Conservation (phyloP, 2,797 vertebrate genomes). For the Acridotheres tristis region DNA sequence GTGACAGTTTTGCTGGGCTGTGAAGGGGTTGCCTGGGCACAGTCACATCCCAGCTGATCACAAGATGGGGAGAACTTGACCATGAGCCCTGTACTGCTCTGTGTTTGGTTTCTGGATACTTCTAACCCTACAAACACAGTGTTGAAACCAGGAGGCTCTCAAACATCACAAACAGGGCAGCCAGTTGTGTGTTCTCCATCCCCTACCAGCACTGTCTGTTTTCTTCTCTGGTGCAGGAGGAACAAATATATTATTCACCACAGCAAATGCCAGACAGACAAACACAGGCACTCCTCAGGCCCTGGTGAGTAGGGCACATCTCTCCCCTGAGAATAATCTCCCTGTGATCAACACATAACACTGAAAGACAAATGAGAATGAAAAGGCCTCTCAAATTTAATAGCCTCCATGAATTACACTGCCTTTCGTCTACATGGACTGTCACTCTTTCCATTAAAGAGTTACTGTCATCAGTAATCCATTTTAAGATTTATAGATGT, state of each 20-base stretch:
- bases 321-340: conserved; percentile 42
- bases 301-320: conserved; percentile 19
- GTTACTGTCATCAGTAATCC: conserved; percentile 56
- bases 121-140: neutral
- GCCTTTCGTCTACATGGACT: conserved; percentile 36
- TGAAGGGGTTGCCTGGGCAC: neutral
- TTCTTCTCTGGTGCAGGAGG: neutral
- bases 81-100: neutral
- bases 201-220: neutral
- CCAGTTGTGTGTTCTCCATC: neutral
- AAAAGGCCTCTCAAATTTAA: conserved; percentile 61
- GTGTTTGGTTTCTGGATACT: neutral
- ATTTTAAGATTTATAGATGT: conserved; percentile 48
- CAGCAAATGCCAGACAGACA: conserved; percentile 16
- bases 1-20: accelerated
- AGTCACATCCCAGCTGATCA: neutral
- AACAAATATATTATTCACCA: neutral
- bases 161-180: neutral
- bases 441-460: conserved; percentile 66
- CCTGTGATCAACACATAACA: conserved; percentile 30
- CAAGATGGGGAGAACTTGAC: neutral
- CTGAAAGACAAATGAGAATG: conserved; percentile 58
- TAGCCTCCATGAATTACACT: conserved; percentile 66
- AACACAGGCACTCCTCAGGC: neutral
- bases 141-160: neutral